Percentiles rank a stretch among this genome's conserved stretches.
Evolutionary conservation across 2,888 invertebrate species (phyloP).

Genomic region (Boloria euphrosyne): DNA sequence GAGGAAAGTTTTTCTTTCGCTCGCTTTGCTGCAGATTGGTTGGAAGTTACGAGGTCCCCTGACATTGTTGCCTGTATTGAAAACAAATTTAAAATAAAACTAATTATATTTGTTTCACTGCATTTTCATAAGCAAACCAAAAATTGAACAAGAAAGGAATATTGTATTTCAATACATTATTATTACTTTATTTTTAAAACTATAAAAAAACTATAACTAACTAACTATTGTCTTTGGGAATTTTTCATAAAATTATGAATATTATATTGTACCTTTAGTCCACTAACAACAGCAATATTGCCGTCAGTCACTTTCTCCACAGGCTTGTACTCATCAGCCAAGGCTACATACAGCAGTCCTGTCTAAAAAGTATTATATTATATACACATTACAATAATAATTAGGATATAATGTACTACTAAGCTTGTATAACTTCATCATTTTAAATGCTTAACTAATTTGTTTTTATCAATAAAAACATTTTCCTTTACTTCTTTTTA

Average conservation of each 20-base stretch:
- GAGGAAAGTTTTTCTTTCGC: conserved; percentile 77
- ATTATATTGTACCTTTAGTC: conserved; percentile 86
- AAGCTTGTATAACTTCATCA: no score
- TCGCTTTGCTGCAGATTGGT: conserved; percentile 77
- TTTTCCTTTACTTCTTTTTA: no score
- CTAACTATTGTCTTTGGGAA: not conserved
- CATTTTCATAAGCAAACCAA: no score
- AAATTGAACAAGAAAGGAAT: no score
- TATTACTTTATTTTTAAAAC: no score
- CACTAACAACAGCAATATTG: conserved; percentile 94
- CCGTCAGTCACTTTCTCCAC: conserved; percentile 86
- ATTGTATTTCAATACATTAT: no score
- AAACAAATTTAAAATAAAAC: not conserved
- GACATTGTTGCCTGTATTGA: conserved; percentile 83
- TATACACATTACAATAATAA: not conserved
- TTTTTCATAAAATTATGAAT: not conserved
- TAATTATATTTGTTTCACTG: not conserved
- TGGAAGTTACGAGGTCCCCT: conserved; percentile 88
- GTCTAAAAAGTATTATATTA: conserved; percentile 49
- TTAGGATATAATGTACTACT: not conserved
- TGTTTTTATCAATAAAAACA: no score
- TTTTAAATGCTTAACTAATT: no score
- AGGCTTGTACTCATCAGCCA: conserved; percentile 95
- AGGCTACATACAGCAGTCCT: conserved; percentile 83
- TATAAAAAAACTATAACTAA: no score